phyloP scores from a whole-genome alignment of 1,140 invertebrate species.

The Drosophila subpulchrella region DNA sequence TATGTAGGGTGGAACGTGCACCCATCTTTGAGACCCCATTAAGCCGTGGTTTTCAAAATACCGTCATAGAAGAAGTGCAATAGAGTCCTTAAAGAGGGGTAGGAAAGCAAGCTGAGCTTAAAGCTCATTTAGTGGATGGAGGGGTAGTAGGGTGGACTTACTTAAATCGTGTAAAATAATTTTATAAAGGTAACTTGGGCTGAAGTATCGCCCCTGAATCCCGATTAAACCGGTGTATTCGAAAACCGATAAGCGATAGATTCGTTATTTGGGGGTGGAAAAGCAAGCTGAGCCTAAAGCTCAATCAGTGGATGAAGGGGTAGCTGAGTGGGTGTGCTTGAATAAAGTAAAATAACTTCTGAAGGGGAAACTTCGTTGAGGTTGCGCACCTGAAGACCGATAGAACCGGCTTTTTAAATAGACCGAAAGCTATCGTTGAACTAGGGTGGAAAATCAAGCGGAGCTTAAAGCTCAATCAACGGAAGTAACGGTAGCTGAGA shows the following conservation, averaged over 20 bases:
- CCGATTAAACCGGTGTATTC: too few relatives aligned
- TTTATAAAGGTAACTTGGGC: background rate
- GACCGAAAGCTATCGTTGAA: background rate
- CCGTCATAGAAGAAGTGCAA: background rate
- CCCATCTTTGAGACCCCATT: too few relatives aligned
- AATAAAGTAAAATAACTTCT: too few relatives aligned
- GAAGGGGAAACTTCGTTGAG: too few relatives aligned
- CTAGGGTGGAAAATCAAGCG: background rate
- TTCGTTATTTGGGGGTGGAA: too few relatives aligned
- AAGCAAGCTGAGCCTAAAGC: too few relatives aligned
- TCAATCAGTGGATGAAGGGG: too few relatives aligned
- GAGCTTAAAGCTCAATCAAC: background rate
- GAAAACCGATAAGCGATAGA: too few relatives aligned
- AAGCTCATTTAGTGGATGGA: background rate
- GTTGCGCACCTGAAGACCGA: background rate
- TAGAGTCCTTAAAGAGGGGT: background rate
- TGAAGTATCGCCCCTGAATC: background rate
- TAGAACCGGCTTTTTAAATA: background rate
- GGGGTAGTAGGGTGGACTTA: background rate
- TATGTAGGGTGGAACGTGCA: too few relatives aligned
- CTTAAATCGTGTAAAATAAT: background rate
- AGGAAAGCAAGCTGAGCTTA: constrained; percentile 1
- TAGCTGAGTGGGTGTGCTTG: too few relatives aligned
- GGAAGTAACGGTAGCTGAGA: background rate
- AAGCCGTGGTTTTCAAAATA: background rate